These are phyloP conservation scores for Umimayanthus kanabou DNA, from an alignment of 92 coral and sea anemone genomes.

Conservation along the genomic window DNA sequence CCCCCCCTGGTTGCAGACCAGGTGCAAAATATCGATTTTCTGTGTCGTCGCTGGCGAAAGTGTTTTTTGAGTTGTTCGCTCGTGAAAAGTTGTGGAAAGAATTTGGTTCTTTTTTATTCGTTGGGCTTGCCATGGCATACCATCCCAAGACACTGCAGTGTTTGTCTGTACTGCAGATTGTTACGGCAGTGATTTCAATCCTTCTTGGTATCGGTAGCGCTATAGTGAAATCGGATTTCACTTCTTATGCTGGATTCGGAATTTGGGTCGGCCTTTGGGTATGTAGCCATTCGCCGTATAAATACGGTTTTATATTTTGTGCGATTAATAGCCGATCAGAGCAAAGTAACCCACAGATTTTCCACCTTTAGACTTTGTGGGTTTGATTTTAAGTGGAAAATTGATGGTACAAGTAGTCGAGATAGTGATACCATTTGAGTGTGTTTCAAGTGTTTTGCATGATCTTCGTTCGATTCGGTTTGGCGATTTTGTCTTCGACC, in stretches of 20 bases:
- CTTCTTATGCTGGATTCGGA: constrained; percentile 30
- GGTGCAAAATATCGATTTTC: no score
- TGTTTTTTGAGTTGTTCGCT: no score
- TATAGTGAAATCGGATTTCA: constrained; percentile 28
- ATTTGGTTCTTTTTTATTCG: not conserved
- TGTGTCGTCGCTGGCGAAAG: no score
- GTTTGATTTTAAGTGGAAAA: no score
- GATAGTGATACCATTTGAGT: no score
- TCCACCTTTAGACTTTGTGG: no score
- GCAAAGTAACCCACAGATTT: not conserved
- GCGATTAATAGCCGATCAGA: not conserved
- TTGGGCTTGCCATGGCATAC: constrained; percentile 14
- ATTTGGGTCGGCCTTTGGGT: constrained; percentile 45
- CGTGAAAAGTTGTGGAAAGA: not conserved
- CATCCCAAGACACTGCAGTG: constrained; percentile 35
- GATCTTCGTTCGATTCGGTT: no score
- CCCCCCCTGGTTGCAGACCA: no score
- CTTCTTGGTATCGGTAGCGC: constrained; percentile 39
- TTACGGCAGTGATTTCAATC: constrained; percentile 9
- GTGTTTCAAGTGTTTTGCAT: no score
- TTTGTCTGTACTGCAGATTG: constrained; percentile 27
- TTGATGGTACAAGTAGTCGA: no score
- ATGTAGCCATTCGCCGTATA: not conserved
- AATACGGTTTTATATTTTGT: not conserved
- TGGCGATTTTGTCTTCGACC: no score